Percentiles rank a stretch among this genome's conserved stretches.
These are phyloP conservation scores for Nezara viridula DNA, from an alignment of 2,888 invertebrate genomes.

Conservation along the genomic window DNA sequence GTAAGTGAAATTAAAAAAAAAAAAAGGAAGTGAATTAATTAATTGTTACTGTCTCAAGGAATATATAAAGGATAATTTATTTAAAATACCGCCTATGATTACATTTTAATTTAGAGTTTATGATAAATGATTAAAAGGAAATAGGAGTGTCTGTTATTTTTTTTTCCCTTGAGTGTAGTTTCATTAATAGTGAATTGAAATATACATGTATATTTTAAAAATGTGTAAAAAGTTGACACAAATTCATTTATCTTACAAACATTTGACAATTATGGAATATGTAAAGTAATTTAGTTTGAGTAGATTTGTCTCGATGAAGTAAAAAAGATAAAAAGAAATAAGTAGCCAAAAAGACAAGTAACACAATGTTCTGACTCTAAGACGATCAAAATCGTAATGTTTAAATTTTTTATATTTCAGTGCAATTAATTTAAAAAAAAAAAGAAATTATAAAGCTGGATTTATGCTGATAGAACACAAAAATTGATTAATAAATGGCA, in stretches of 20 bases:
- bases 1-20: no score
- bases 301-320: constrained; percentile 7
- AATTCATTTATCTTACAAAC: constrained; percentile 13
- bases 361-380: constrained; percentile 4
- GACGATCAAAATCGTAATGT: background rate
- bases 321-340: constrained; percentile 35
- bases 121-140: background rate
- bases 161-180: constrained; percentile 9
- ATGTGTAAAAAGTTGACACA: constrained; percentile 1
- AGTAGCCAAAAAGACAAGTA: constrained; percentile 37
- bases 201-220: background rate
- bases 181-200: background rate
- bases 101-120: background rate
- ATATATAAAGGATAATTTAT: no score
- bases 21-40: no score
- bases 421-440: background rate
- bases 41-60: no score
- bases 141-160: background rate
- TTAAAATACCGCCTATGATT: background rate
- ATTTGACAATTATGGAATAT: constrained; percentile 17
- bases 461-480: background rate
- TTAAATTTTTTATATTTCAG: background rate
- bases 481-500: background rate
- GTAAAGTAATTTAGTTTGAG: constrained; percentile 40
- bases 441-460: background rate